A percentile compares a stretch with the other conserved stretches of the same genome.
Evolutionary conservation across 2,888 invertebrate species (phyloP).

Genomic region (Philonicus albiceps): DNA sequence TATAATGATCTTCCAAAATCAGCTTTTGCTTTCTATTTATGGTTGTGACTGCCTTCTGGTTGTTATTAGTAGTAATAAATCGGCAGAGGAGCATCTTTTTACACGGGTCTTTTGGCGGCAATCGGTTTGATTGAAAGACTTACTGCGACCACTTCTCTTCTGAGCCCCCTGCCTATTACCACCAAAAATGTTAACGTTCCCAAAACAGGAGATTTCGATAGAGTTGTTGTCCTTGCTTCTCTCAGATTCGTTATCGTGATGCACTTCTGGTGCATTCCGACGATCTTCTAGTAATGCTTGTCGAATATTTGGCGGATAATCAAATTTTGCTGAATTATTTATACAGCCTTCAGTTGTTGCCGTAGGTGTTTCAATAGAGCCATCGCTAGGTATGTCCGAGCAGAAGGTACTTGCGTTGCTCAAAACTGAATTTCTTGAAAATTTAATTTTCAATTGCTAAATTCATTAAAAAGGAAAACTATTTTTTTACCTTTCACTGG

Average conservation of each 20-base stretch:
- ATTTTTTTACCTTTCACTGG: conserved; percentile 56
- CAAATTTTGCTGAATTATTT: neutral
- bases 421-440: conserved; percentile 52
- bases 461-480: neutral
- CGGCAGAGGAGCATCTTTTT: conserved; percentile 60
- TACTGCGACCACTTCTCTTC: conserved; percentile 57
- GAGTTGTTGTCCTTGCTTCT: neutral
- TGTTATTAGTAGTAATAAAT: conserved; percentile 55
- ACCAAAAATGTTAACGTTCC: conserved; percentile 54
- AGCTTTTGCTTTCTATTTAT: neutral
- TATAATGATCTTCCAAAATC: neutral
- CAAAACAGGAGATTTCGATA: conserved; percentile 55
- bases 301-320: neutral
- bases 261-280: neutral
- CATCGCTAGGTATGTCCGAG: conserved; percentile 59
- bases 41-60: conserved; percentile 25
- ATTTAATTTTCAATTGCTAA: neutral
- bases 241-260: neutral
- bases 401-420: conserved; percentile 60
- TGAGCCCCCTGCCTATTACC: conserved; percentile 47
- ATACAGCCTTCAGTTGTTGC: neutral
- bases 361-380: neutral
- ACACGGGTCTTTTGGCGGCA: conserved; percentile 44
- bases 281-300: neutral
- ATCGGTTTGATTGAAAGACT: conserved; percentile 55